phyloP scores from a whole-genome alignment of 2,888 invertebrate genomes.

The Chrysotoxum bicinctum region DNA sequence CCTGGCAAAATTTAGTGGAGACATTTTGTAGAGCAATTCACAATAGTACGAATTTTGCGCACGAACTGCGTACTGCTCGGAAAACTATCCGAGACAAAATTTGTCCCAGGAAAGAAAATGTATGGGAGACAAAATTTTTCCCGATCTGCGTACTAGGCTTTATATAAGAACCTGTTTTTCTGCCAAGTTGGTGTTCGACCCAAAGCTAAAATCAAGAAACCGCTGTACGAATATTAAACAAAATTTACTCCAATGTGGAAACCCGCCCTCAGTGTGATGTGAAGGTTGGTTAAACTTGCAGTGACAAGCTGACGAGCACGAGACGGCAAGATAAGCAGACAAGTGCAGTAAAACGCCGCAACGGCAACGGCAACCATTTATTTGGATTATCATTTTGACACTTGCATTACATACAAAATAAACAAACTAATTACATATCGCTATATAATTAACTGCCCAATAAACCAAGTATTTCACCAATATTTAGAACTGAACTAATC shows the following conservation, averaged over 20 bases:
- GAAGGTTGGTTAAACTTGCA: not conserved
- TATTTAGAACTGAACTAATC: not conserved
- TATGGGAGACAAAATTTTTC: too few relatives aligned
- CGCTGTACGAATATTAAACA: not conserved
- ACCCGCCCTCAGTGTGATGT: not conserved
- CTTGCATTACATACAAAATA: slow-evolving; percentile 10
- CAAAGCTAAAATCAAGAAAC: not conserved
- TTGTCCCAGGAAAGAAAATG: too few relatives aligned
- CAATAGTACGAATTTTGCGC: too few relatives aligned
- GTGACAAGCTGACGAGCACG: not conserved
- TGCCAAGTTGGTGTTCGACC: not conserved
- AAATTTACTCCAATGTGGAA: not conserved
- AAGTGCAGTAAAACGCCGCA: slow-evolving; percentile 55
- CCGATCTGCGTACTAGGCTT: too few relatives aligned
- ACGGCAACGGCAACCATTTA: too few relatives aligned
- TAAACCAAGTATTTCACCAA: not conserved
- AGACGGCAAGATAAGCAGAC: not conserved
- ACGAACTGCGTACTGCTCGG: too few relatives aligned
- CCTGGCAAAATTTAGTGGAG: too few relatives aligned
- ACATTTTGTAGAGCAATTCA: too few relatives aligned
- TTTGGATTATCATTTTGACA: not conserved
- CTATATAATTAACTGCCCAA: not conserved
- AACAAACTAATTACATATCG: slow-evolving; percentile 2
- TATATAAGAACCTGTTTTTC: too few relatives aligned
- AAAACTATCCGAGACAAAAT: too few relatives aligned